Base-by-base conservation (phyloP, 2,113 vertebrate genomes). In the Erpornis zantholeuca region DNA sequence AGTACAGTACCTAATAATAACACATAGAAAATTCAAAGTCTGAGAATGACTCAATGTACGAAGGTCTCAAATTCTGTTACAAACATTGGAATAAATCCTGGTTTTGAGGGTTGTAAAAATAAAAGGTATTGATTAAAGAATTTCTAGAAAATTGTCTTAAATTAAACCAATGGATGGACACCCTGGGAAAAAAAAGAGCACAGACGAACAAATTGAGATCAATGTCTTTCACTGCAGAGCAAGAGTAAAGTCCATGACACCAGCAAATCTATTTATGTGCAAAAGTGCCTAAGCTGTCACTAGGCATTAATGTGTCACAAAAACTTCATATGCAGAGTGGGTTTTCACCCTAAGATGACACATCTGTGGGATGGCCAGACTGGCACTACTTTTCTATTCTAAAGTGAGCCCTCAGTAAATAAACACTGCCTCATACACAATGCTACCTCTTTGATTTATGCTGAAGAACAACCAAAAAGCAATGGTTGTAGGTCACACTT, bases 201-300 rank as follows among this genome's bases (percentile, higher is more conserved):
- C 14, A 52, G 86, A 73, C 8, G 27, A 42, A 65, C 2, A 8
- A 78, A 82, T 0, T 0, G 1, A 53, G 20, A 72, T 45, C 23
- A 57, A 3, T 12, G 42, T 53, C n/a, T 50, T 91, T 50, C 33
- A 50, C 7, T 42, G 25, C 19, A 38, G 28, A 72, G 29, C 14
- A 89, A 65, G 31, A 24, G 12, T 65, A 59, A 86, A 91, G 5
- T 8, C 11, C 23, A n/a, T 12, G 8, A 77, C 15, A 69, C 1
- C 7, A 64, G 36, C 2, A 75, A 71, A 80, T 49, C 35, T 14
- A 45, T 36, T 69, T 49, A 72, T 15, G 33, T 14, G 21, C 21
- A 64, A 59, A 76, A 68, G 80, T 61, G 44, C 17, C 38, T 17
- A 35, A 64, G 28, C 9, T 38, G 12, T 88, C 31, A 28, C 53